Evolutionary conservation across 2,113 vertebrate species (phyloP).

Genomic region (Martes martes): DNA sequence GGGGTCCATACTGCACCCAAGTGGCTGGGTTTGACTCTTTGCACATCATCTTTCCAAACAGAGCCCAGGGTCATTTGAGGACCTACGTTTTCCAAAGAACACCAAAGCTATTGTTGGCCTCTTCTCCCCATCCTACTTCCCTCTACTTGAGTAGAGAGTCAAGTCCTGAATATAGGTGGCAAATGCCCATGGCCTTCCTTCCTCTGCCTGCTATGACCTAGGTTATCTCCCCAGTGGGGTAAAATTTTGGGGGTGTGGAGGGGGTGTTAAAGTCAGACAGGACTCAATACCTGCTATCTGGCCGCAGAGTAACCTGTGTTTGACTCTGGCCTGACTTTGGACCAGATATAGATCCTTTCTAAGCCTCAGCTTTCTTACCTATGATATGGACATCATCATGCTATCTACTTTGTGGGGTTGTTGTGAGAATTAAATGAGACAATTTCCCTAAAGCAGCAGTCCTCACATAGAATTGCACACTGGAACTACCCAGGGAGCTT

Average conservation of each 20-base stretch:
- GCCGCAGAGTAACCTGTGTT: neutral
- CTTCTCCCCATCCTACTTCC: neutral
- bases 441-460: neutral
- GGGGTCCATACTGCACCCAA: neutral
- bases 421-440: neutral
- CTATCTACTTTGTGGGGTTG: neutral
- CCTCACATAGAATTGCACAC: neutral
- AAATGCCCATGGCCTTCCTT: neutral
- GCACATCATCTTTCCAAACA: neutral
- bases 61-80: neutral
- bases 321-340: neutral
- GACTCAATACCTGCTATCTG: neutral
- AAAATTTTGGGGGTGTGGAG: neutral
- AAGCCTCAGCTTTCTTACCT: slow-evolving; percentile 11
- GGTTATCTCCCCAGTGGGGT: neutral
- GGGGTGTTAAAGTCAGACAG: neutral
- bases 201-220: neutral
- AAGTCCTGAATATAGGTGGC: neutral
- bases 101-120: neutral
- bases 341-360: neutral
- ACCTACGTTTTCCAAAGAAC: neutral
- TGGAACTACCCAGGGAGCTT: neutral
- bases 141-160: neutral
- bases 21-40: neutral
- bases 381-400: neutral